phyloP scores from a whole-genome alignment of 2,797 vertebrate species.

The Phoebastria nigripes region DNA sequence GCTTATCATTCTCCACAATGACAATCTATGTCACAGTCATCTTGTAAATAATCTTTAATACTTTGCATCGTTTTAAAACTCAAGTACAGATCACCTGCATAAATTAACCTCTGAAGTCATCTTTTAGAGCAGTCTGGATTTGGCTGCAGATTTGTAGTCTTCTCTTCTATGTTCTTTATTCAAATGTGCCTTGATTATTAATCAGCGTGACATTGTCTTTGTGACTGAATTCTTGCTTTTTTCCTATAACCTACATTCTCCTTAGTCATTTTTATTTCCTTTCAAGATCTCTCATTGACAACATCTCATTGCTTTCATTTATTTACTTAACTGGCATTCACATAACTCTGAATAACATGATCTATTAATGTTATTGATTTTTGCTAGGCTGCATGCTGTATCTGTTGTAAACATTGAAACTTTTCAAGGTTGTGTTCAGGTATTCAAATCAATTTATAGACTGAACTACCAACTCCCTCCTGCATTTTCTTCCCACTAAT shows the following conservation, averaged over 20 bases:
- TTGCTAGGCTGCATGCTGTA: not conserved
- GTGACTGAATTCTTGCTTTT: not conserved
- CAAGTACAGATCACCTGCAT: not conserved
- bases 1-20: not conserved
- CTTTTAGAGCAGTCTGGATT: not conserved
- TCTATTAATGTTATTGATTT: not conserved
- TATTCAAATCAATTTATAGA: not conserved
- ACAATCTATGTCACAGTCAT: not conserved
- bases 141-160: not conserved
- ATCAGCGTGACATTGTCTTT: not conserved
- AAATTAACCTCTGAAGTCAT: not conserved
- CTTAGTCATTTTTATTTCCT: not conserved
- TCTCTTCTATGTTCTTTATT: not conserved
- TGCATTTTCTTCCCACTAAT: not conserved
- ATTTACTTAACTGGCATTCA: slow-evolving; percentile 9
- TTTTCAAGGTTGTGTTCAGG: too few species aligned
- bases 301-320: not conserved
- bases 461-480: not conserved
- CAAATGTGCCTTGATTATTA: not conserved
- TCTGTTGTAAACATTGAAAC: not conserved
- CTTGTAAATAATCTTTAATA: not conserved
- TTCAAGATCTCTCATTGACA: not conserved
- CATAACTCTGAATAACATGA: not conserved
- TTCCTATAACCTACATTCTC: not conserved
- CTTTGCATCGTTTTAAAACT: not conserved